Base-by-base conservation (phyloP, 2,113 vertebrate species). In the Dunckerocampus dactyliophorus region DNA sequence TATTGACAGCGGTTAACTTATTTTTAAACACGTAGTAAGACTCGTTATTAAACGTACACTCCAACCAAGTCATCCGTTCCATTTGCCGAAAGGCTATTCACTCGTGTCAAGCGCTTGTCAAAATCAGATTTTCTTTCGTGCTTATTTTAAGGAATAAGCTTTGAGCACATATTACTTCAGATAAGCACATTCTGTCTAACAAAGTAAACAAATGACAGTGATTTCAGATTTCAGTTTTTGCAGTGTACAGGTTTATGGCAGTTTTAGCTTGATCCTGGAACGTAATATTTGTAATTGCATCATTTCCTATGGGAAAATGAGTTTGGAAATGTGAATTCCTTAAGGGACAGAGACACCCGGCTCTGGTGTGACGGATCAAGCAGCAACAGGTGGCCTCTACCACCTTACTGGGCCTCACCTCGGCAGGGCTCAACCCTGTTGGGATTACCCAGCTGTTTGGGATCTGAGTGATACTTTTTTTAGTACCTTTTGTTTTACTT, bases 371-470 rank as follows among this genome's bases (percentile, higher is more conserved):
- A 63, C 46, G n/a, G 49, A 67, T 64, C 22, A 37, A 59, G 53
- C 11, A 53, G 57, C 14, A 54, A 47, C 31, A 43, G 61, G 42
- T 60, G 69, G 67, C 61, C 64, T 65, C 24, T 53, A 24, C 54
- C 76, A 78, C 69, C 74, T 72, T 57, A 53, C 64, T 63, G 65
- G 69, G 16, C 69, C 39, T n/a, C 37, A 51, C 46, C 45, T 64
- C 62, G 16, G 54, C 54, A 42, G n/a, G 53, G 34, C 20, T 21
- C 37, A 42, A 42, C 12, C 19, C 65, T 47, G 59, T 45, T 34
- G 71, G 63, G 76, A 82, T 87, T 84, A 75, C 70, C 67, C 82
- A 88, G 85, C 83, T 87, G 85, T 84, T 82, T 62, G 15, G 47
- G 65, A 74, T 78, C 67, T 69, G 50, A 16, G 47, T 49, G 39